Percentiles rank a stretch among this genome's conserved stretches.
Evolutionary conservation across 2,113 vertebrate genomes (phyloP).

Genomic region (Rallus limicola): DNA sequence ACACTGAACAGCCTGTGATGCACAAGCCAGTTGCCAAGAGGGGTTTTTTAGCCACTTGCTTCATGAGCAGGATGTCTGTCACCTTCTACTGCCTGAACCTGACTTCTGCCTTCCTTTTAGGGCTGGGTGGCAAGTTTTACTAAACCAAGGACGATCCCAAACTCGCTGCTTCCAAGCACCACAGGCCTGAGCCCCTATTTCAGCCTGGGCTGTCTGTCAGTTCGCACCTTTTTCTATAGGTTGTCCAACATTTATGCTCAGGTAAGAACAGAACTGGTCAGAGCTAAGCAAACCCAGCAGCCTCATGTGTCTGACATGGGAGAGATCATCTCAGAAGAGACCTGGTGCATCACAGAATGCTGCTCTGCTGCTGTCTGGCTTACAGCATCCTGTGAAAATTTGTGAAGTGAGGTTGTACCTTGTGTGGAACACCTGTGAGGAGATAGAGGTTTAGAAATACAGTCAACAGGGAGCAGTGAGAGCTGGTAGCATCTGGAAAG

Average conservation of each 20-base stretch:
- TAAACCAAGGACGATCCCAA: conserved; percentile 88
- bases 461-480: neutral
- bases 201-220: conserved; percentile 91
- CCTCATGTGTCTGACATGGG: neutral
- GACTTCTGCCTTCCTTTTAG: conserved; percentile 59
- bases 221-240: conserved; percentile 90
- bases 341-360: neutral
- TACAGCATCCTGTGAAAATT: neutral
- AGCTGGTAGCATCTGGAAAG: neutral
- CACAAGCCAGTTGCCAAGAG: neutral
- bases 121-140: conserved; percentile 93
- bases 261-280: conserved; percentile 80
- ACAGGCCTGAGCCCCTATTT: conserved; percentile 93
- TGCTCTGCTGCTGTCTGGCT: neutral
- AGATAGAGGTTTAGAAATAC: neutral
- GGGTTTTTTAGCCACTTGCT: neutral
- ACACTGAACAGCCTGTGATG: neutral
- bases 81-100: neutral
- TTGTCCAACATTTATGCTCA: conserved; percentile 89
- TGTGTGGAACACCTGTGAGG: neutral
- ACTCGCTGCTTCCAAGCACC: conserved; percentile 90
- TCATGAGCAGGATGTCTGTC: neutral
- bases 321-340: neutral
- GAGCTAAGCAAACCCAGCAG: neutral
- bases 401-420: neutral